phyloP scores from a whole-genome alignment of 2,888 invertebrate genomes.

The Amblyjoppa proteus region DNA sequence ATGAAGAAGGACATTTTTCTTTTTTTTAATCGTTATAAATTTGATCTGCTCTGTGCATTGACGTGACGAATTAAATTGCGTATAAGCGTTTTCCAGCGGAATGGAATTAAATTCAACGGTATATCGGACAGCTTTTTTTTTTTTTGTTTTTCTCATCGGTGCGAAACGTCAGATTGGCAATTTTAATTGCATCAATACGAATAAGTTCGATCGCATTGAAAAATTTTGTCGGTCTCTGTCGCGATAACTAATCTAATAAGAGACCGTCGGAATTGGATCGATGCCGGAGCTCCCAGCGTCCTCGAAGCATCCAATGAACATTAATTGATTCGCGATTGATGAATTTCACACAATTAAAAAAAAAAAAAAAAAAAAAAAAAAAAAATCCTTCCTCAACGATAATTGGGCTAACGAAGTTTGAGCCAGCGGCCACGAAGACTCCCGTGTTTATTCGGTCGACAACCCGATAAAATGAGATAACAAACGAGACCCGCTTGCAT shows the following conservation, averaged over 20 bases:
- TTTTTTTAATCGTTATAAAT: background rate
- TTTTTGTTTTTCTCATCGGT: background rate
- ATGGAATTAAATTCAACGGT: background rate
- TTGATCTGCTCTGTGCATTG: background rate
- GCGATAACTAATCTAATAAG: background rate
- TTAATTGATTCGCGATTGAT: slow-evolving; percentile 9
- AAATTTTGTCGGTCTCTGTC: background rate
- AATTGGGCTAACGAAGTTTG: background rate
- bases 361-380: background rate
- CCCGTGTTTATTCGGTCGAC: background rate
- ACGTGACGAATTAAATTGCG: background rate
- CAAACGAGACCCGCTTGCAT: background rate
- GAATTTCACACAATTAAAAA: background rate
- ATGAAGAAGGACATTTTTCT: background rate
- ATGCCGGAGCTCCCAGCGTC: background rate
- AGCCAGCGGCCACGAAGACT: background rate
- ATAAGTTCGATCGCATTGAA: background rate
- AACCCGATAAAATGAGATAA: background rate
- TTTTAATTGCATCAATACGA: background rate
- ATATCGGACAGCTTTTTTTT: background rate
- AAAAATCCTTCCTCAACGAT: background rate
- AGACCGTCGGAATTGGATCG: background rate
- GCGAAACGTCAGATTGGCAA: background rate
- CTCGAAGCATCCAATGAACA: background rate
- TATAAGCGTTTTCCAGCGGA: background rate